Evolutionary conservation across 2,797 vertebrate genomes (phyloP), one percentile per base, ranked within the genome.

Genomic region (Leptatherina wallacei): DNA sequence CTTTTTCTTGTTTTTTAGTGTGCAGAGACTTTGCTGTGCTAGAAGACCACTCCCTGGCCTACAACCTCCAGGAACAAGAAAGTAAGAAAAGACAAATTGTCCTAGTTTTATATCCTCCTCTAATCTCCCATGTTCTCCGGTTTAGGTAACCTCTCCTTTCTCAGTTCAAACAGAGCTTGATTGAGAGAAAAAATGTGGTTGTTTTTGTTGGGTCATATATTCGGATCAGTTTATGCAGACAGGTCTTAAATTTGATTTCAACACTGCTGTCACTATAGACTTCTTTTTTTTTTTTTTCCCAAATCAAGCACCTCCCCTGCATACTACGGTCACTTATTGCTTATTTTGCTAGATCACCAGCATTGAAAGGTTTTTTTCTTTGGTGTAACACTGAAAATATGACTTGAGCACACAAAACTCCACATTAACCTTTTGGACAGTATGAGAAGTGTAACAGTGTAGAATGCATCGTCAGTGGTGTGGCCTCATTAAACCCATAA

Each of bases 51-150:
- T 96, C 96, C 42, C 92, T 99, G 92, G 98, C 98, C 42, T 95
- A 99, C 89, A 99, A 94, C 84, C 96, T 99, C 64, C 98, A 99
- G 90, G 98, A 99, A 74, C 98, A 99, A 88, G 98, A 99, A 84
- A 99, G 98, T 99, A 95, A 97, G 97, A 63, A 27, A 65, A 36
- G 14, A 12, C 42, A 70, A 14, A 51, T 47, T 6, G 20, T 13
- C 3, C 16, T 16, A 56, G 4, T 35, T 65, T 8, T 55, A 0
- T 49, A 58, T 72, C 6, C 32, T 11, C 12, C 12, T 18, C 18
- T 32, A 4, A 55, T 9, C 7, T 6, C 7, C 10, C 20, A 35
- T 59, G 51, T 32, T 20, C 24, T 20, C 29, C 11, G 6, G 2
- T 54, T 16, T 0, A 9, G 14, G 69, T 0, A 14, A 13, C 24